Base-by-base conservation (phyloP, 2,113 vertebrate species). In the Himantopus leucocephalus region DNA sequence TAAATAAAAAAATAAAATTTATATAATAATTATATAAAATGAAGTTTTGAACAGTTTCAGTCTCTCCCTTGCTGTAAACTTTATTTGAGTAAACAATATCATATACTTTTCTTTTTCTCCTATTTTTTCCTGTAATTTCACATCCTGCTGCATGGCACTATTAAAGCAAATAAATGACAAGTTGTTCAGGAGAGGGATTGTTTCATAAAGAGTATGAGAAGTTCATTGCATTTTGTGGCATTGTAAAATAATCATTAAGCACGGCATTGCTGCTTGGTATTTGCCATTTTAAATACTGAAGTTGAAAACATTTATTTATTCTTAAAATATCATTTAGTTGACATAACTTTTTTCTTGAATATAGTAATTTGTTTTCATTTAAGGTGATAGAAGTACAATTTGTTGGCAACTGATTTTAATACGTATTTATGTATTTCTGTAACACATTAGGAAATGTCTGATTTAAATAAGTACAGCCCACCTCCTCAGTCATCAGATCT, bases 401-500 rank as follows among this genome's bases (percentile, higher is more conserved):
- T 72, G 18, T 83, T 93, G 67, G 76, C 52, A 80, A 23, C 16
- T 77, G 30, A 75, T 86, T 89, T 88, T 86, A 86, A 95, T 47
- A 53, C 12, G 14, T 53, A 14, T 73, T 63, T 95, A 34, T 95
- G 4, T 75, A 29, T 95, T 97, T 96, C 41, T 95, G n/a, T 94
- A 80, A 92, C 52, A 64, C 70, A 2, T 58, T 97, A 99, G 99
- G 99, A 99, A 97, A 99, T 99, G 99, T 99, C 99, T 56, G 99
- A 99, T 96, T 98, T 99, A 95, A 99, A 99, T 98, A 99, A 99
- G 96, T 99, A 99, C 67, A 99, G 98, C 85, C 99, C 99, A 85
- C 99, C 99, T 24, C 99, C 99, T 60, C 99, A 99, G 81, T 99
- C 99, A 48, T 98, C 99, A 50, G 99, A 99, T 97, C 98, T 99